phyloP scores from a whole-genome alignment of 2,888 invertebrate species.

The Gymnosoma rotundatum region DNA sequence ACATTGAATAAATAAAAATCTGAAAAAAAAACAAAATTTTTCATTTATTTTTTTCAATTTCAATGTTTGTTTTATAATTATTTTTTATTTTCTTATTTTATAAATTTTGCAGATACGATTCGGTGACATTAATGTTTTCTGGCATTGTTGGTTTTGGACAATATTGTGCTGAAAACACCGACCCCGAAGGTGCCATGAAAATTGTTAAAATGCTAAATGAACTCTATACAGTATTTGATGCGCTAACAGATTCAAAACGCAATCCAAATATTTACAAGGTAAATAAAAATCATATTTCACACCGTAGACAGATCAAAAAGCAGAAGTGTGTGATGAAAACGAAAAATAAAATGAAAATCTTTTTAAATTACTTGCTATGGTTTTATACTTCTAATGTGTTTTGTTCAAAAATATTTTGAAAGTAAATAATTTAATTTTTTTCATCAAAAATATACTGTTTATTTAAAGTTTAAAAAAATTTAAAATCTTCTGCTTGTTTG shows the following conservation, averaged over 20 bases:
- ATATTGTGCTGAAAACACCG: constrained; percentile 94
- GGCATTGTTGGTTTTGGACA: constrained; percentile 96
- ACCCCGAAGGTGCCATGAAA: constrained; percentile 96
- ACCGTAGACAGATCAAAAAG: too few relatives aligned
- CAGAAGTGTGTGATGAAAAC: too few relatives aligned
- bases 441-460: too few relatives aligned
- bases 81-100: constrained; percentile 60
- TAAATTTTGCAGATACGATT: constrained; percentile 86
- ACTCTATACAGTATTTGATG: constrained; percentile 96
- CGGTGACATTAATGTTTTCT: constrained; percentile 96
- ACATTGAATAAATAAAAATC: constrained; percentile 4
- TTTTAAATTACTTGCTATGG: too few relatives aligned
- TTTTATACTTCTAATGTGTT: too few relatives aligned
- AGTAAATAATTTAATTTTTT: too few relatives aligned
- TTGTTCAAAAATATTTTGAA: too few relatives aligned
- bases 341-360: too few relatives aligned
- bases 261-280: constrained; percentile 98
- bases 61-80: constrained; percentile 13
- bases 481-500: too few relatives aligned
- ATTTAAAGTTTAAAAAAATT: too few relatives aligned
- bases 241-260: constrained; percentile 94
- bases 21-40: background rate
- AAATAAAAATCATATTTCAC: constrained; percentile 63
- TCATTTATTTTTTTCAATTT: background rate
- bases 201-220: constrained; percentile 96